phyloP scores from a whole-genome alignment of 2,113 vertebrate species.

The Chlorodrepanis virens region DNA sequence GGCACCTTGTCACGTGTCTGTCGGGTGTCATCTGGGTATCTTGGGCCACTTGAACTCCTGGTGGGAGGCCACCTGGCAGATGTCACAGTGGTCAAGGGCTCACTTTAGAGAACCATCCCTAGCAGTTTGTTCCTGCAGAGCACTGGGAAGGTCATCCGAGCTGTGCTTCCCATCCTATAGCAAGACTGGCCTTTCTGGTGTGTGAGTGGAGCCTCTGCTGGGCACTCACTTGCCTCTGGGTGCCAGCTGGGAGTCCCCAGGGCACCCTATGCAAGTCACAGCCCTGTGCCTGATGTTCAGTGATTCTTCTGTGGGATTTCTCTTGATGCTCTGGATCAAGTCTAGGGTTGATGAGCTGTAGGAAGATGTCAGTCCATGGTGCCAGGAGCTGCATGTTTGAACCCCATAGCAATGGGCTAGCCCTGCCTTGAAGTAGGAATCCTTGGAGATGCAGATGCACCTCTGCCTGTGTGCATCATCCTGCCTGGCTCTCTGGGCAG shows the following conservation, averaged over 20 bases:
- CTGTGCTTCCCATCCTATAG: not conserved
- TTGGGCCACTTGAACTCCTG: not conserved
- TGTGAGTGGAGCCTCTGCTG: not conserved
- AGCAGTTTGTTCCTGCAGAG: accelerated
- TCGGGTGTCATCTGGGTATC: not conserved
- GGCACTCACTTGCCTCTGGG: not conserved
- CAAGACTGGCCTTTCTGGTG: no score
- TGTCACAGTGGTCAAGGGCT: not conserved
- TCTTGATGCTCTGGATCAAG: not conserved
- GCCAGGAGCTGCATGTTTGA: not conserved
- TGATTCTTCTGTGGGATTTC: not conserved
- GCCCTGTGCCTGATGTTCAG: accelerated
- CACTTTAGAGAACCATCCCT: not conserved
- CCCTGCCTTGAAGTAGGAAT: not conserved
- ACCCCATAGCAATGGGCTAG: not conserved
- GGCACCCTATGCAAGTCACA: accelerated
- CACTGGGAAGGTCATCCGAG: not conserved
- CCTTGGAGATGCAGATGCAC: accelerated
- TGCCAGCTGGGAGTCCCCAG: not conserved
- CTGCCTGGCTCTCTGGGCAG: not conserved
- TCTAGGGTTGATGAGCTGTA: not conserved
- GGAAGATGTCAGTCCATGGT: accelerated
- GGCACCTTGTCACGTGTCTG: not conserved
- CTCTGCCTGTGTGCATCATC: not conserved
- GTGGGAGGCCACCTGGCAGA: not conserved